A percentile compares a stretch with the other conserved stretches of the same genome.
These are phyloP conservation scores for Chromoteleia sp. DNA, from an alignment of 2,888 invertebrate genomes.

Conservation along the genomic window DNA sequence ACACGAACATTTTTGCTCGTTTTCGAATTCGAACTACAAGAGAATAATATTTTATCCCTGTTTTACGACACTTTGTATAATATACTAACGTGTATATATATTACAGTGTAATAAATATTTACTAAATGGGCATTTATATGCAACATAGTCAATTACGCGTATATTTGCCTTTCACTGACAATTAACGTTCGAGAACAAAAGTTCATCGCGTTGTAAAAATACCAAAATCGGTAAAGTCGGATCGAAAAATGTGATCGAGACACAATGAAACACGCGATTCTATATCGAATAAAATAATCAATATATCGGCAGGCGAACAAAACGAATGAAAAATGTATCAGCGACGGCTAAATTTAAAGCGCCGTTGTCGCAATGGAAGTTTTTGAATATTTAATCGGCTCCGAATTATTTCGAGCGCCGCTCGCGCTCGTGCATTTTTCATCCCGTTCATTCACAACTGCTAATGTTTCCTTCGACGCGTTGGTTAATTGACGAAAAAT, in stretches of 20 bases:
- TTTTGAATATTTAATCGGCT: conserved; percentile 47
- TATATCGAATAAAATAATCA: conserved; percentile 45
- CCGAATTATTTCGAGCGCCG: conserved; percentile 12
- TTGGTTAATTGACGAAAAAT: conserved; percentile 40
- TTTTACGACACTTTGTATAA: too few species aligned
- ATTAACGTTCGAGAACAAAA: not conserved
- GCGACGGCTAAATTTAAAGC: conserved; percentile 34
- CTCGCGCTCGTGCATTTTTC: conserved; percentile 51
- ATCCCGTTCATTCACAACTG: conserved; percentile 37
- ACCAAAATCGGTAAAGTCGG: too few species aligned
- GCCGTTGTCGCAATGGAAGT: conserved; percentile 19
- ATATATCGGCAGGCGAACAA: conserved; percentile 39
- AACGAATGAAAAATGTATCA: conserved; percentile 60
- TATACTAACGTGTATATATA: too few species aligned
- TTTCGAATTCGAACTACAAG: too few species aligned
- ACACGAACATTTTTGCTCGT: too few species aligned
- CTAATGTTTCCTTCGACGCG: conserved; percentile 7
- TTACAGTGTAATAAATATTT: too few species aligned
- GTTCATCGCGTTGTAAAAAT: not conserved
- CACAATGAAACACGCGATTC: conserved; percentile 6
- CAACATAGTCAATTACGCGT: too few species aligned
- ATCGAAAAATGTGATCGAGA: not conserved
- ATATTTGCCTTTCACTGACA: conserved; percentile 1
- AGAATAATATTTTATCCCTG: too few species aligned
- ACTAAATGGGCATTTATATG: too few species aligned